Percentiles rank a stretch among this genome's conserved stretches.
Conservation (phyloP, 2,113 vertebrate genomes). For the Scophthalmus maximus region DNA sequence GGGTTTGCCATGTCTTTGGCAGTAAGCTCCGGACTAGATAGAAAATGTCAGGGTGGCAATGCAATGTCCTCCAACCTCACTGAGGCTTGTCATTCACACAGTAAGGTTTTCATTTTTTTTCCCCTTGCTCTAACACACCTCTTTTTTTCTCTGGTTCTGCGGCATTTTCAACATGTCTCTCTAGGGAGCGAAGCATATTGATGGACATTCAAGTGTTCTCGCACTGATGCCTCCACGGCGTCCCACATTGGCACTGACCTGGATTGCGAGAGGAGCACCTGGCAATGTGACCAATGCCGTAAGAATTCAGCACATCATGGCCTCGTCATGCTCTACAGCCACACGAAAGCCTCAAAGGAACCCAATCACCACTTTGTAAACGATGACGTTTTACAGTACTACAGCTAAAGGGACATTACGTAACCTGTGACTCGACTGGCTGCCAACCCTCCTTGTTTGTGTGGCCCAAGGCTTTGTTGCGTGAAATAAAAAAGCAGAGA, state of each 20-base stretch:
- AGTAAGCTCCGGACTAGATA: slow-evolving; percentile 52
- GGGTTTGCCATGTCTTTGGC: slow-evolving; percentile 63
- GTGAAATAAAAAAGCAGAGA: background rate
- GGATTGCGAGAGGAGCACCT: slow-evolving; percentile 62
- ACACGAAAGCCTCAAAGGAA: slow-evolving; percentile 49
- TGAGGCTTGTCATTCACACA: slow-evolving; percentile 70
- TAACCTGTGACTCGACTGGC: slow-evolving; percentile 7
- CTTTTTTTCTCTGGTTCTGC: slow-evolving; percentile 47
- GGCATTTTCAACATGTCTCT: slow-evolving; percentile 54
- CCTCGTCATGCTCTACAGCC: slow-evolving; percentile 45
- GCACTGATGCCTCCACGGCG: slow-evolving; percentile 31
- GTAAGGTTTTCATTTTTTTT: slow-evolving; percentile 17
- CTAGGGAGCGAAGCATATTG: slow-evolving; percentile 56
- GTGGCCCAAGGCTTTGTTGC: background rate
- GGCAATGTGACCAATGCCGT: slow-evolving; percentile 60
- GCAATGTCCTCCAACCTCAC: slow-evolving; percentile 63
- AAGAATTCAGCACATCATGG: slow-evolving; percentile 53
- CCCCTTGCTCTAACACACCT: slow-evolving; percentile 45
- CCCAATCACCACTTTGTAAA: slow-evolving; percentile 31
- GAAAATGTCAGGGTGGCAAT: slow-evolving; percentile 64
- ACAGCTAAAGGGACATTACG: slow-evolving; percentile 33
- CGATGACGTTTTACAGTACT: slow-evolving; percentile 44
- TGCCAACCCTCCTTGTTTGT: background rate
- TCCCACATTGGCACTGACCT: slow-evolving; percentile 64
- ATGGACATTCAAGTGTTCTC: slow-evolving; percentile 56